Evolutionary conservation across 1,140 invertebrate genomes (phyloP).

Genomic region (Eciton burchellii): DNA sequence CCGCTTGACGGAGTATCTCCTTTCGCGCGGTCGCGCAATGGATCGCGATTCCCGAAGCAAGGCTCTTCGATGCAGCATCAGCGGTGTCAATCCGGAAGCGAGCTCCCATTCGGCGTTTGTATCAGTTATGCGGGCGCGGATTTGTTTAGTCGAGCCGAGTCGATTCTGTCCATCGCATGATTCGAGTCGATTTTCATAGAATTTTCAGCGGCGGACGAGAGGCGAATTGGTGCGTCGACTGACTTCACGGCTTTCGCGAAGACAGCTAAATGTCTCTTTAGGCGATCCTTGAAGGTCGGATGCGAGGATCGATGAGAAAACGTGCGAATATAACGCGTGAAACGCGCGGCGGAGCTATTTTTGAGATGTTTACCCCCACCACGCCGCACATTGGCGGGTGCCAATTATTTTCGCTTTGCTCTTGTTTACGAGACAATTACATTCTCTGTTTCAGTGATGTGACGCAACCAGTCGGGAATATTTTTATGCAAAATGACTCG

Average conservation of each 20-base stretch:
- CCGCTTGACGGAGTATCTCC: constrained; percentile 38
- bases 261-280: too few species aligned
- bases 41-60: not conserved
- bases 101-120: too few species aligned
- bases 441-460: constrained; percentile 83
- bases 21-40: not conserved
- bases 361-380: not conserved
- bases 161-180: too few species aligned
- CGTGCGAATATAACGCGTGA: not conserved
- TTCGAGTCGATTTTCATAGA: too few species aligned
- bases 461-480: constrained; percentile 84
- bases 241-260: too few species aligned
- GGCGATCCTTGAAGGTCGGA: too few species aligned
- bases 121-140: too few species aligned
- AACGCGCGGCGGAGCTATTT: not conserved
- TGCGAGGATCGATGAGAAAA: too few species aligned
- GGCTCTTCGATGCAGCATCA: not conserved
- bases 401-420: constrained; percentile 30
- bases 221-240: too few species aligned
- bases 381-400: not conserved
- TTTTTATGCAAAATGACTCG: constrained; percentile 85
- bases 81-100: too few species aligned
- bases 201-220: too few species aligned
- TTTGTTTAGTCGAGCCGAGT: too few species aligned
- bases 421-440: not conserved